phyloP scores from a whole-genome alignment of 2,888 invertebrate species.

The Tetranychus truncatus region DNA sequence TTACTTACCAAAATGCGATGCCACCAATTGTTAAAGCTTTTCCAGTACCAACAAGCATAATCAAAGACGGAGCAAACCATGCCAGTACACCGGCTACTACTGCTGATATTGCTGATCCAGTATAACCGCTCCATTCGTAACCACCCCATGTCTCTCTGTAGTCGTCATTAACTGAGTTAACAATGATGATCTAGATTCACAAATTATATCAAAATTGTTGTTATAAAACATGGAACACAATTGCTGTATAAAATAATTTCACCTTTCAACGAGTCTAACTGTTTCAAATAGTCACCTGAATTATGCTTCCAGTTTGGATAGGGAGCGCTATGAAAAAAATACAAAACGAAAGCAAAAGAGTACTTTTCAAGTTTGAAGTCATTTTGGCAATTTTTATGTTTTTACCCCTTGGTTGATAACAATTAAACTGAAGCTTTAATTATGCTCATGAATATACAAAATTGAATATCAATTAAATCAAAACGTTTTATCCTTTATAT shows the following conservation, averaged over 20 bases:
- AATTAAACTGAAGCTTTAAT: too few relatives aligned
- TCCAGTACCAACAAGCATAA: not conserved
- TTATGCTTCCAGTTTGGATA: not conserved
- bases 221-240: not conserved
- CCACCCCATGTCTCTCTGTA: not conserved
- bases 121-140: not conserved
- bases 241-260: too few relatives aligned
- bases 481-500: too few relatives aligned
- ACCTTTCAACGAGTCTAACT: too few relatives aligned
- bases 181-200: not conserved
- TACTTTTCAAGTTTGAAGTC: not conserved
- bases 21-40: not conserved
- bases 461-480: too few relatives aligned
- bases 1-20: not conserved
- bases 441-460: too few relatives aligned
- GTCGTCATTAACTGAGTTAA: not conserved
- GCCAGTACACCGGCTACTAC: not conserved
- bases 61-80: not conserved
- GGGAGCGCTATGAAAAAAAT: not conserved
- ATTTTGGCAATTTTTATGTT: not conserved
- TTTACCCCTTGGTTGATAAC: too few relatives aligned
- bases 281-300: not conserved
- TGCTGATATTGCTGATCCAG: not conserved
- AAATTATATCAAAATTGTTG: not conserved
- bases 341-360: not conserved